These are phyloP conservation scores for Graphium colonna DNA, from an alignment of 2,888 invertebrate species.

Conservation along the genomic window DNA sequence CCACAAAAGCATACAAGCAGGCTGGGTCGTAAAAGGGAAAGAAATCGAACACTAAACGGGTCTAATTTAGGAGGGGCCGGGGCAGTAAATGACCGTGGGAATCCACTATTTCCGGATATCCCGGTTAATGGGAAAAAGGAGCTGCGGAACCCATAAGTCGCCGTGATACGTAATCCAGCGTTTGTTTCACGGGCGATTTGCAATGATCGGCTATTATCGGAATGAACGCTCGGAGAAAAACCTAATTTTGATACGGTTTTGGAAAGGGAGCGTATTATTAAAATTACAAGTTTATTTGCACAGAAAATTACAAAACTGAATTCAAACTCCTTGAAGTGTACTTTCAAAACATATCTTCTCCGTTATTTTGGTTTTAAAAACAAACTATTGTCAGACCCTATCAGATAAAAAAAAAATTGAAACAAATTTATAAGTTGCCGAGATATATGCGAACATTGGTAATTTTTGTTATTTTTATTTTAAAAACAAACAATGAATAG, in stretches of 20 bases:
- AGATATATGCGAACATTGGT: too few relatives aligned
- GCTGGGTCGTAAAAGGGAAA: conserved; percentile 6
- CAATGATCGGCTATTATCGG: conserved; percentile 8
- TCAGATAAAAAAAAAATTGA: too few relatives aligned
- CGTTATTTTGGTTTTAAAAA: too few relatives aligned
- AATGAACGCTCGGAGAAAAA: not conserved
- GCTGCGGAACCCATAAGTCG: conserved; percentile 1
- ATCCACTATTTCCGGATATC: conserved; percentile 10
- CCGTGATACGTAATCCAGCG: conserved; percentile 2
- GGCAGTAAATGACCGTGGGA: conserved; percentile 19
- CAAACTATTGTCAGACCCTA: too few relatives aligned
- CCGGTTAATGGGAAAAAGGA: conserved; percentile 15
- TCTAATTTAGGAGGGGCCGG: conserved; percentile 14
- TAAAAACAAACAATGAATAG: too few relatives aligned
- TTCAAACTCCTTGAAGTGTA: too few relatives aligned
- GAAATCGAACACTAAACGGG: conserved; percentile 19
- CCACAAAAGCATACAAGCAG: not conserved
- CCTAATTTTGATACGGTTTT: not conserved
- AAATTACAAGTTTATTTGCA: too few relatives aligned
- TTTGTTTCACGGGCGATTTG: conserved; percentile 10
- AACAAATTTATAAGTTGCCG: too few relatives aligned
- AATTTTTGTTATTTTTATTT: too few relatives aligned
- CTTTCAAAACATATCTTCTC: too few relatives aligned
- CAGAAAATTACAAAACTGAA: too few relatives aligned
- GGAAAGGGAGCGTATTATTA: too few relatives aligned